Evolutionary conservation across 2,113 vertebrate species (phyloP).

Genomic region (Lichenostomus cassidix): DNA sequence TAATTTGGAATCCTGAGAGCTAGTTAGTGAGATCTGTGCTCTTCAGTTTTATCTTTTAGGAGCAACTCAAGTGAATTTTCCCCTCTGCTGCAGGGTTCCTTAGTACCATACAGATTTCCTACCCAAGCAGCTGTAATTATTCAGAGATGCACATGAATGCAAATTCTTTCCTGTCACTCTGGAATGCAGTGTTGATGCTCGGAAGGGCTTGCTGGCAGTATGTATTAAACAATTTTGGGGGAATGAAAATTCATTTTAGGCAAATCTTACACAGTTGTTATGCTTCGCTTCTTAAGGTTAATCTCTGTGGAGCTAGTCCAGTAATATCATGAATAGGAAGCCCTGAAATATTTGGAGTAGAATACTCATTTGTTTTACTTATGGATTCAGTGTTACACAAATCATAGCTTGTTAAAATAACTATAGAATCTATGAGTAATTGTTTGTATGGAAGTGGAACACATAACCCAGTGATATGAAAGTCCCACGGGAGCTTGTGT

Average conservation of each 20-base stretch:
- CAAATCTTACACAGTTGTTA: constrained; percentile 39
- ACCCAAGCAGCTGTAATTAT: constrained; percentile 60
- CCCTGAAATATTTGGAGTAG: constrained; percentile 41
- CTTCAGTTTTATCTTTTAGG: neutral
- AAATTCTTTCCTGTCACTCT: constrained; percentile 43
- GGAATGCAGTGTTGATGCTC: constrained; percentile 52
- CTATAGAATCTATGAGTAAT: constrained; percentile 49
- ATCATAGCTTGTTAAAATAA: constrained; percentile 45
- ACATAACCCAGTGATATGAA: neutral
- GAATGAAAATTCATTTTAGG: constrained; percentile 42
- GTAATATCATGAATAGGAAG: constrained; percentile 4
- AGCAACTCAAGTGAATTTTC: neutral
- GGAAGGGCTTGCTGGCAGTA: constrained; percentile 15
- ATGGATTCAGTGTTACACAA: constrained; percentile 4
- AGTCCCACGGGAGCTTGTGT: neutral
- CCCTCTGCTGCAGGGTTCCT: neutral
- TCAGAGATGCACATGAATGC: constrained; percentile 58
- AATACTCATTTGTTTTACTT: constrained; percentile 26
- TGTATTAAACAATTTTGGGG: constrained; percentile 27
- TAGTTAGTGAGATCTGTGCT: neutral
- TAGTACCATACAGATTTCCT: neutral
- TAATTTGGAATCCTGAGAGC: neutral
- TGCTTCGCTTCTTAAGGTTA: neutral
- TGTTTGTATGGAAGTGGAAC: constrained; percentile 23
- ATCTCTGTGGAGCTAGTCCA: constrained; percentile 30